Evolutionary conservation across 2,888 invertebrate genomes (phyloP).

Genomic region (Athrips mouffetella): DNA sequence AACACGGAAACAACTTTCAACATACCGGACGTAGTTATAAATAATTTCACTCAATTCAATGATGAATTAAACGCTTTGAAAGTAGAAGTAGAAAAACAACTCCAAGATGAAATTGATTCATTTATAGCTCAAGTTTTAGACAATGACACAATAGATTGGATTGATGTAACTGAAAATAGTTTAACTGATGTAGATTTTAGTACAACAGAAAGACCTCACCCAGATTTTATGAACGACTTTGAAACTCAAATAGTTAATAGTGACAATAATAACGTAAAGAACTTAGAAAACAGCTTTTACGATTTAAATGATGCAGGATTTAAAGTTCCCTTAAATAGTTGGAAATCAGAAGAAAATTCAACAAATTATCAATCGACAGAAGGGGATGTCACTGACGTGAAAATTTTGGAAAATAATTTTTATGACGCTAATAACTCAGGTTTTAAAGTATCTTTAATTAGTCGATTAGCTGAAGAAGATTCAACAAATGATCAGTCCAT

Average conservation of each 20-base stretch:
- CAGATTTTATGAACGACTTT: not conserved
- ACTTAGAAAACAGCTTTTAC: not conserved
- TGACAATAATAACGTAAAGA: not conserved
- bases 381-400: too few species aligned
- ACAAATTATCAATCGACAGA: too few species aligned
- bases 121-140: slow-evolving; percentile 5
- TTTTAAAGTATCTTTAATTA: too few species aligned
- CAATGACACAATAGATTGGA: slow-evolving; percentile 7
- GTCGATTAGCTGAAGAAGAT: too few species aligned
- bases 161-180: slow-evolving; percentile 1
- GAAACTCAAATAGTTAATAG: too few species aligned
- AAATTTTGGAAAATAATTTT: too few species aligned
- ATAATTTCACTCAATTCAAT: slow-evolving; percentile 4
- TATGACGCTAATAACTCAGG: too few species aligned
- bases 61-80: slow-evolving; percentile 6
- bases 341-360: too few species aligned
- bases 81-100: not conserved
- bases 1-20: not conserved
- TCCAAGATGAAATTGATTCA: not conserved
- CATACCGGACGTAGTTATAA: not conserved
- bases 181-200: not conserved
- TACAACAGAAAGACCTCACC: not conserved
- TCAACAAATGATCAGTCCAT: too few species aligned
- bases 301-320: not conserved
- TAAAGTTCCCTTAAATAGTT: too few species aligned